Evolutionary conservation across 2,888 invertebrate species (phyloP), one percentile per base, ranked within the genome.

Genomic region (Galeopsomyia nigrocyanea): DNA sequence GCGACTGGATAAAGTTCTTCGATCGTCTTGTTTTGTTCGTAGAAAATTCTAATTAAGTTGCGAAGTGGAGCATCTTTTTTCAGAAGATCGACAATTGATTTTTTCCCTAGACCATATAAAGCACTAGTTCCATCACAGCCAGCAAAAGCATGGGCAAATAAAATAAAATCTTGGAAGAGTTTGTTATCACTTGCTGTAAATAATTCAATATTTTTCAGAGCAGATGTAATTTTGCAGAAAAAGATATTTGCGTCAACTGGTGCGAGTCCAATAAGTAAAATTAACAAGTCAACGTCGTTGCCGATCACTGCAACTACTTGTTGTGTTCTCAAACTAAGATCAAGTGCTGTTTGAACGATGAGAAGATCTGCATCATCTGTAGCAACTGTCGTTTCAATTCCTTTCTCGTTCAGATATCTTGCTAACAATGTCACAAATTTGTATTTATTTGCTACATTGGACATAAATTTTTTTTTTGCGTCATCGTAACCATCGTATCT

Each of bases 361-460:
- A 78, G 51, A n/a, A 66, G 39, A 39, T 77, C 77, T 10, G 76
- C 78, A 66, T 77, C 76, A 73, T 76, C 75, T 39, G 17, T 26
- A 14, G 77, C 75, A 66, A 71, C 50, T 56, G 53, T 39, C 1
- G 71, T 73, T 39, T 63, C 47, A n/a, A 77, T 69, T 3, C 71
- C 68, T 58, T 51, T 22, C 5, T 13, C 47, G 16, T 21, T 47
- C 17, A 74, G 70, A 68, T 68, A 71, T 17, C 55, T 22, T 6
- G 65, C 56, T 17, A 78, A 62, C 17, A 77, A 39, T 3, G 61
- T 17, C 16, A 77, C 72, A 17, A 77, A 68, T 17, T n/a, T n/a
- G n/a, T n/a, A n/a, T 67, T 77, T 76, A 56, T 77, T 79, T n/a
- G 61, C 22, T 47, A 66, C 46, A 68, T 78, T 78, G 0, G 76